Percentiles rank a stretch among this genome's conserved stretches.
phyloP scores from a whole-genome alignment of 2,888 invertebrate species.

The Seira ritae region DNA sequence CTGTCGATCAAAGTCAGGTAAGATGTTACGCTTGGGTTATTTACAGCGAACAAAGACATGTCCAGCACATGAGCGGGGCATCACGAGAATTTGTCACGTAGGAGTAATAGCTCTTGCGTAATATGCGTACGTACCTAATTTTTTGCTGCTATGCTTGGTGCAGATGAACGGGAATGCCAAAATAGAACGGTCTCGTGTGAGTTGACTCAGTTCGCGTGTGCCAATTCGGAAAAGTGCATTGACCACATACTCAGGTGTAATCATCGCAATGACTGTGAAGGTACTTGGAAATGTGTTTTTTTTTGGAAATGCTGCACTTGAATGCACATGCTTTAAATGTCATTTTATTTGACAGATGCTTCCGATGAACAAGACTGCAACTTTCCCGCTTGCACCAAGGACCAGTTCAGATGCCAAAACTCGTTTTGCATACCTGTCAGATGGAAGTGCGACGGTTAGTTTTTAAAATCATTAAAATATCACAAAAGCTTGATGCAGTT shows the following conservation, averaged over 20 bases:
- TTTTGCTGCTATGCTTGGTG: neutral
- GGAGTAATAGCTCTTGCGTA: too few relatives aligned
- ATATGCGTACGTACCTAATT: neutral
- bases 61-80: constrained; percentile 3
- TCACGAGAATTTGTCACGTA: constrained; percentile 8
- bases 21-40: constrained; percentile 75
- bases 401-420: constrained; percentile 95
- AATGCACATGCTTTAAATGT: neutral
- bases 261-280: constrained; percentile 91
- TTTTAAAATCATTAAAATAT: constrained; percentile 1
- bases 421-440: constrained; percentile 92
- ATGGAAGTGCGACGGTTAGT: constrained; percentile 86
- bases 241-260: constrained; percentile 87
- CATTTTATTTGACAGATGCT: constrained; percentile 81
- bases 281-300: neutral
- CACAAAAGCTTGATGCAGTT: neutral
- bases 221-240: constrained; percentile 87
- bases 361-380: constrained; percentile 89
- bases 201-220: constrained; percentile 91
- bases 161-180: constrained; percentile 48
- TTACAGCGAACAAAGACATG: neutral
- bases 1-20: constrained; percentile 90
- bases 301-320: neutral
- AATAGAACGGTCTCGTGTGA: constrained; percentile 75
- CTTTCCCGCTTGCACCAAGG: constrained; percentile 90